Conservation (phyloP, 1,140 invertebrate genomes). For the Tetragonula clypearis region DNA sequence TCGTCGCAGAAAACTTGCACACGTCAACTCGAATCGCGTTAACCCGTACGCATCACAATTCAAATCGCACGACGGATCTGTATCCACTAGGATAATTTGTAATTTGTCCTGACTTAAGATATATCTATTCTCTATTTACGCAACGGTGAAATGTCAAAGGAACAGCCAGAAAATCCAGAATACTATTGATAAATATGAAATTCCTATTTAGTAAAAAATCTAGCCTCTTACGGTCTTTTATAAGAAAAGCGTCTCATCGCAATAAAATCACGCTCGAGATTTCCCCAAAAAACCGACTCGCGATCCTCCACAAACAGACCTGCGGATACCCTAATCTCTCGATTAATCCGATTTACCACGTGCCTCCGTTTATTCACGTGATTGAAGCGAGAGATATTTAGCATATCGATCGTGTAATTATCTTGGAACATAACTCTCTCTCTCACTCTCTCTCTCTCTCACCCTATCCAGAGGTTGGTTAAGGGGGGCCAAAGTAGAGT, state of each 20-base stretch:
- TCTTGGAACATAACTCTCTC: conserved; percentile 23
- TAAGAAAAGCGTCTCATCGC: background rate
- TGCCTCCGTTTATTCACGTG: conserved; percentile 63
- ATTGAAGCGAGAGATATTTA: conserved; percentile 66
- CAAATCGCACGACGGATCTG: too few relatives aligned
- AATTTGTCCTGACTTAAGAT: too few relatives aligned
- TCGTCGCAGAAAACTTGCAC: background rate
- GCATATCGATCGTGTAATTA: conserved; percentile 70
- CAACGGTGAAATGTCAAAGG: too few relatives aligned
- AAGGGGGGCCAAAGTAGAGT: background rate
- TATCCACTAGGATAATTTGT: too few relatives aligned
- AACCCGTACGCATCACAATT: too few relatives aligned
- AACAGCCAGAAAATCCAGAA: too few relatives aligned
- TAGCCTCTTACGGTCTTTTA: too few relatives aligned
- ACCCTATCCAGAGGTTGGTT: background rate
- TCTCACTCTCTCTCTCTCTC: background rate
- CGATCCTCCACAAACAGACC: conserved; percentile 13
- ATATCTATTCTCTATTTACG: too few relatives aligned
- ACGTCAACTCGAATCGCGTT: too few relatives aligned
- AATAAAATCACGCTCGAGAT: background rate
- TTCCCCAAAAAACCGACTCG: conserved; percentile 1
- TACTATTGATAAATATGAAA: too few relatives aligned
- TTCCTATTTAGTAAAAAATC: too few relatives aligned
- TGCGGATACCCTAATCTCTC: background rate
- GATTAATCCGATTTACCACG: conserved; percentile 55